Conservation (phyloP, 2,797 vertebrate genomes). For the Eulemur coronatus region DNA sequence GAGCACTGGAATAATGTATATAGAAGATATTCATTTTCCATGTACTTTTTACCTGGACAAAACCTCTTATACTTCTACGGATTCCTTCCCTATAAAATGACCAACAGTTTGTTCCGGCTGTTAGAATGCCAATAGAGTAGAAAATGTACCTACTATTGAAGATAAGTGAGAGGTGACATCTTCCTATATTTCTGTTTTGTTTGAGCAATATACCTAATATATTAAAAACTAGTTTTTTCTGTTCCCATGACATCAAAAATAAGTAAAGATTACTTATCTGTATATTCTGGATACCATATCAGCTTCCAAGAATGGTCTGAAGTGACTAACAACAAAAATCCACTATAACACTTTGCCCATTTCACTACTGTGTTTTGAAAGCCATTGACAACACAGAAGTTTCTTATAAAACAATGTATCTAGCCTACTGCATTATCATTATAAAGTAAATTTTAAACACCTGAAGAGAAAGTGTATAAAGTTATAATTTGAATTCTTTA, state of each 20-base stretch:
- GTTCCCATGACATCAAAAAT: not conserved
- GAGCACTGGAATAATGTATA: not conserved
- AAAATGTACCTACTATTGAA: not conserved
- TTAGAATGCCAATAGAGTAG: not conserved
- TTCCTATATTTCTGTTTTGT: not conserved
- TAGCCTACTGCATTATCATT: not conserved
- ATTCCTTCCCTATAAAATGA: not conserved
- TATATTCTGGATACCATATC: not conserved
- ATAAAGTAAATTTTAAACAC: slow-evolving; percentile 42
- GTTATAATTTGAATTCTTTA: not conserved
- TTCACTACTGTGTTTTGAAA: not conserved
- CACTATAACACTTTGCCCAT: not conserved
- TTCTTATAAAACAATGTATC: not conserved
- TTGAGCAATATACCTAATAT: not conserved
- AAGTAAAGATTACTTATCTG: not conserved
- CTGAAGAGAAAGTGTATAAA: not conserved
- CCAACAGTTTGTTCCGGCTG: not conserved
- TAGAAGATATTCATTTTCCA: not conserved
- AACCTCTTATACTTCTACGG: not conserved
- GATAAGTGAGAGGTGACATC: not conserved
- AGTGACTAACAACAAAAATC: not conserved
- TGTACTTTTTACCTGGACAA: not conserved
- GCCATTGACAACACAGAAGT: not conserved
- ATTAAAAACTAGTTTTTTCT: not conserved
- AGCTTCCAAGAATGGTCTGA: not conserved